Evolutionary conservation across 1,140 invertebrate species (phyloP).

Genomic region (Drosophila pectinifera): DNA sequence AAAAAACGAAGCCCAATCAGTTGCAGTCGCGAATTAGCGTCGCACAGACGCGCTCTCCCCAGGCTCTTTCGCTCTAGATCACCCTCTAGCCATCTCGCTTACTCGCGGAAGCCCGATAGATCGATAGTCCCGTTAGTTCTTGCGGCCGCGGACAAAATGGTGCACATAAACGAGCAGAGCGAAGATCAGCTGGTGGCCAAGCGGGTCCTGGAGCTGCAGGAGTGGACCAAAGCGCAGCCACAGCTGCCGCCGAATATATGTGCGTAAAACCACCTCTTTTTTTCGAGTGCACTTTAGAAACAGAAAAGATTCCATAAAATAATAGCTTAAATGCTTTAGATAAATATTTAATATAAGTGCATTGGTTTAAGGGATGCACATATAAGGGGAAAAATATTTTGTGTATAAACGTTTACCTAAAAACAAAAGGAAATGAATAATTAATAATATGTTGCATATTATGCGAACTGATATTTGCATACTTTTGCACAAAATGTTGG

Average conservation of each 20-base stretch:
- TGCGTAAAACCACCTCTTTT: conserved; percentile 82
- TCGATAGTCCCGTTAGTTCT: conserved; percentile 6
- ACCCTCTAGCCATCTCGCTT: not conserved
- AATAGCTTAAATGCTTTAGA: too few relatives aligned
- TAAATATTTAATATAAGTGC: too few relatives aligned
- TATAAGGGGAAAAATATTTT: too few relatives aligned
- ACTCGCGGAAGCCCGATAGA: conserved; percentile 8
- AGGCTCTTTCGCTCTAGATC: not conserved
- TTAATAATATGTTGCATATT: conserved; percentile 4
- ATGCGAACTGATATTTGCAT: conserved; percentile 4
- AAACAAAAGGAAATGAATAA: not conserved
- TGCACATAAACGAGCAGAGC: conserved; percentile 53
- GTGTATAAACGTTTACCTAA: not conserved
- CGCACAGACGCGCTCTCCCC: conserved; percentile 63
- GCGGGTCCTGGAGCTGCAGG: conserved; percentile 86
- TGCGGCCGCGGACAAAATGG: conserved; percentile 41
- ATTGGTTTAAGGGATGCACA: too few relatives aligned
- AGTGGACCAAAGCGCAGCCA: conserved; percentile 91
- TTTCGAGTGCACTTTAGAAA: not conserved
- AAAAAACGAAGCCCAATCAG: conserved; percentile 62
- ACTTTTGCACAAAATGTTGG: not conserved
- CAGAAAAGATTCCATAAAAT: too few relatives aligned
- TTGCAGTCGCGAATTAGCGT: conserved; percentile 81
- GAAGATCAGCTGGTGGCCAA: conserved; percentile 86
- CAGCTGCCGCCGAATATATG: conserved; percentile 91